phyloP scores from a whole-genome alignment of 2,797 vertebrate species.

The Clarias laeviceps region DNA sequence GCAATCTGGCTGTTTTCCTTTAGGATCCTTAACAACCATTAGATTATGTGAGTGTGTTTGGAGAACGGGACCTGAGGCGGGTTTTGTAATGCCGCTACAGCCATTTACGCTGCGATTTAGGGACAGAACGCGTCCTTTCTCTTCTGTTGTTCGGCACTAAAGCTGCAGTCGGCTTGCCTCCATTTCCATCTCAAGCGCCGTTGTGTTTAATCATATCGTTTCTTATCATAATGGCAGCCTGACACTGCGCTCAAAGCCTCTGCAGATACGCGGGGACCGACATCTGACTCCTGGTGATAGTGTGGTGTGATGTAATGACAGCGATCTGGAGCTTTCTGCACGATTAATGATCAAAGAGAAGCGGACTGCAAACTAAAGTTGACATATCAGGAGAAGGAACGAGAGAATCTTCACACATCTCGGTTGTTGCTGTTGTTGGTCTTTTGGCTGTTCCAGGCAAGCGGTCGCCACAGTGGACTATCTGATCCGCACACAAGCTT shows the following conservation, averaged over 20 bases:
- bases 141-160: background rate
- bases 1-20: constrained; percentile 54
- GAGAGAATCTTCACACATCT: background rate
- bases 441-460: too few relatives aligned
- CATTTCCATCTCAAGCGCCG: background rate
- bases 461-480: too few relatives aligned
- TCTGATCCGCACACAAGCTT: too few relatives aligned
- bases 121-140: background rate
- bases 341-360: background rate
- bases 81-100: constrained; percentile 59
- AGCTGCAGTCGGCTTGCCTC: background rate
- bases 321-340: background rate
- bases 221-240: background rate
- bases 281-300: background rate
- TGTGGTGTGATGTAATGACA: background rate
- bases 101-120: constrained; percentile 57
- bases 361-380: background rate
- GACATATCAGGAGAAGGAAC: background rate
- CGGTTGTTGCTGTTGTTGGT: too few relatives aligned
- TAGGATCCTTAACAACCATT: constrained; percentile 47
- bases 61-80: constrained; percentile 36
- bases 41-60: constrained; percentile 53
- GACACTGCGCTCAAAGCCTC: background rate
- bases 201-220: background rate
- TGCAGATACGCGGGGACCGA: background rate